These are phyloP conservation scores for Drosophila sucinea DNA, from an alignment of 1,140 invertebrate genomes.

Conservation along the genomic window DNA sequence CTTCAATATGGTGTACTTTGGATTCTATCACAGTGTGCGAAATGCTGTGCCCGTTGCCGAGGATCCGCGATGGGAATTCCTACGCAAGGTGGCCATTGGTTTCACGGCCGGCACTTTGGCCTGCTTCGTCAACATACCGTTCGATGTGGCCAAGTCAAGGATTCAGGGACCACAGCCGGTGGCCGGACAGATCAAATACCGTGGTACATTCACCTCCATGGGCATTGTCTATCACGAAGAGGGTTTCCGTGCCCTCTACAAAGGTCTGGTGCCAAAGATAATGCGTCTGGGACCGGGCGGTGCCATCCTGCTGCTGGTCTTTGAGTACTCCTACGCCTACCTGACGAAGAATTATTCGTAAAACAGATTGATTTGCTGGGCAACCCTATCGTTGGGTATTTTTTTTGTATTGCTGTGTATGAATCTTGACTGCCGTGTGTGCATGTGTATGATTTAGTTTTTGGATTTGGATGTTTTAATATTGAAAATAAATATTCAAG, in stretches of 20 bases:
- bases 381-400: neutral
- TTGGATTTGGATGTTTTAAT: neutral
- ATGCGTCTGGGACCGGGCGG: constrained; percentile 95
- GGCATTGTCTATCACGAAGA: constrained; percentile 91
- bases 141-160: constrained; percentile 97
- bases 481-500: neutral
- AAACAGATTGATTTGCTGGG: neutral
- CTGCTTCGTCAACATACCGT: constrained; percentile 95
- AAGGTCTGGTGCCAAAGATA: constrained; percentile 95
- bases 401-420: neutral
- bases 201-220: constrained; percentile 89
- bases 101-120: constrained; percentile 93
- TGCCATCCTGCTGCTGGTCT: constrained; percentile 95
- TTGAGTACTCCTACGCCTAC: constrained; percentile 90
- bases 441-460: neutral
- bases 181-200: constrained; percentile 89
- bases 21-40: constrained; percentile 96
- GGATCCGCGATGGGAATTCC: constrained; percentile 87
- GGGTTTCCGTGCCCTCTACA: constrained; percentile 95
- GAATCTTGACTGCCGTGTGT: neutral
- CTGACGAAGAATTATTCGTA: constrained; percentile 83
- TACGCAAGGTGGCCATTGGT: constrained; percentile 90
- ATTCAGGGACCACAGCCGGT: constrained; percentile 96
- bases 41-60: constrained; percentile 88
- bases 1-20: constrained; percentile 97